Evolutionary conservation across 92 coral and sea anemone genomes (phyloP), one percentile per base, ranked within the genome.

Genomic region (Epizoanthus illoricatus): DNA sequence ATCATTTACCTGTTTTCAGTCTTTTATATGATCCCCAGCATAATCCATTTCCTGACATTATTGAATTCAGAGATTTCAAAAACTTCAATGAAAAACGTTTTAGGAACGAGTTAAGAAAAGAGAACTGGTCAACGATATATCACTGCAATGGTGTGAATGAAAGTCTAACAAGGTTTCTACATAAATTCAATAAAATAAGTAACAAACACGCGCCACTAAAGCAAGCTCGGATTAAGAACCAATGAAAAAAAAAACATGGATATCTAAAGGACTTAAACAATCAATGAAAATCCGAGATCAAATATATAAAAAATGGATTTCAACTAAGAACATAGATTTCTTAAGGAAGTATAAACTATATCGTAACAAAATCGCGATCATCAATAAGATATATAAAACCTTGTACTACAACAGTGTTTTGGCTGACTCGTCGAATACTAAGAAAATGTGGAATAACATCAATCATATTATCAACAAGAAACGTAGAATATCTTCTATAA

Each of bases 1-100:
- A 80, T 80, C 89, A 80, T 63, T 62, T 85, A 69, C 75, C 88
- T 12, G 82, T 85, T 19, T 76, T 85, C 54, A 75, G 74, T 61
- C 23, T 75, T 41, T 13, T 76, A 52, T 75, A 76, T 85, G 71
- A 79, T 40, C 66, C 80, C 19, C 69, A 49, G 52, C 23, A 41
- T 6, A 85, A 63, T 65, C 84, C 82, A 40, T 65, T 85, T 71
- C 84, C 88, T 56, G 84, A 85, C 40, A 43, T 21, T 54, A 63
- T 85, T 55, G 87, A 63, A 42, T 84, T 40, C 74, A 84, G 83
- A 74, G 70, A 84, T 71, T 84, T 84, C 21, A 9, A 54, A 23
- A 24, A 54, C 49, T 70, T 70, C 24, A 36, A 80, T 39, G 71
- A 61, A 39, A 60, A 49, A 52, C 10, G 20, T 80, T 68, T 80